Base-by-base conservation (phyloP, 92 coral and sea anemone genomes). In the Parazoanthus atlanticus region DNA sequence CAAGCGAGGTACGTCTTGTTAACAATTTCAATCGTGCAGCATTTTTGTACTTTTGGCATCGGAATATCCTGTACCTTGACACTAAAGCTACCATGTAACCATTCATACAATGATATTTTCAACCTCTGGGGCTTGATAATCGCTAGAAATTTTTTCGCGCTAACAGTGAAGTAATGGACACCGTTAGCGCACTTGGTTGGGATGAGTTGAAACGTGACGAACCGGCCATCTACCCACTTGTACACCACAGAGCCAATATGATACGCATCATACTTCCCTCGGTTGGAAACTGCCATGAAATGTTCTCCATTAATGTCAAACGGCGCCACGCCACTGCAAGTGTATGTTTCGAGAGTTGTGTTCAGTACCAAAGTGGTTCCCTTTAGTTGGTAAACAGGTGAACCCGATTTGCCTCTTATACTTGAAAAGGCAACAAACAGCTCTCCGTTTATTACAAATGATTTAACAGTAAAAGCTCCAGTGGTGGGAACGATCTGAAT, bases 51-150 rank as follows among this genome's bases (percentile, higher is more conserved):
- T 5, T 34, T 23, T 5, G 8, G 2, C 13, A 33, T 74, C 25
- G n/a, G 43, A 33, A 74, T 74, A 15, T 74, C 78, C 26, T 74
- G 78, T 74, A 74, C 40, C 43, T 74, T 74, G 78, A 74, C 46
- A 74, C 78, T 74, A 9, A 74, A 74, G 47, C 11, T 74, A 9
- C 46, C 46, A 4, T 30, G 1, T 5, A 21, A 31, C 78, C 78
- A 74, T 74, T 74, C 25, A 33, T 74, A 74, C 41, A 74, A 7
- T 16, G 43, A 33, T 74, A 74, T 25, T 33, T 31, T 19, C 19
- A 7, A 1, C 15, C 7, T 3, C 12, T 2, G 5, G 0, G 41
- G 2, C 9, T 33, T 74, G 40, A 23, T 74, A 33, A 74, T 30
- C 47, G 78, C 21, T 9, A 74, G 46, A 23, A 74, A 74, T 47